phyloP scores from a whole-genome alignment of 2,797 vertebrate genomes.

The Enteromius mattozi region DNA sequence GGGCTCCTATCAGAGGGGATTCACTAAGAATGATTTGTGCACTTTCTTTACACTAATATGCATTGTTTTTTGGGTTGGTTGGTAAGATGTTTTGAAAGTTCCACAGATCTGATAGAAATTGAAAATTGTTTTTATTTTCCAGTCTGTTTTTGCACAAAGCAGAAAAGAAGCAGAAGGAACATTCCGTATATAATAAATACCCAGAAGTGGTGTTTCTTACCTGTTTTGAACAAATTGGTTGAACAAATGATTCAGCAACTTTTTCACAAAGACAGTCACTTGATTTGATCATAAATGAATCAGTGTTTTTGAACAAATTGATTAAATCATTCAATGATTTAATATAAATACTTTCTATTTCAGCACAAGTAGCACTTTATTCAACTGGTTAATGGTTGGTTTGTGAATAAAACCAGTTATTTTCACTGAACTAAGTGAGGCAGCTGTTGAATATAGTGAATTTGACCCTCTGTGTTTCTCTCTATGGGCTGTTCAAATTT shows the following conservation, averaged over 20 bases:
- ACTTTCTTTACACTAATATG: not conserved
- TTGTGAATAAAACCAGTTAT: not conserved
- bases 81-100: not conserved
- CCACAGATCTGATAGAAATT: not conserved
- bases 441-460: not conserved
- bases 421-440: not conserved
- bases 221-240: not conserved
- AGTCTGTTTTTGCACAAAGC: not conserved
- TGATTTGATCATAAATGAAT: not conserved
- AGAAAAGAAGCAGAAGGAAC: not conserved
- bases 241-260: not conserved
- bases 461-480: constrained; percentile 13
- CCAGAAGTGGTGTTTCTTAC: not conserved
- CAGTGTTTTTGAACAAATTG: not conserved
- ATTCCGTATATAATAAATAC: not conserved
- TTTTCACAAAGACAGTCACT: not conserved
- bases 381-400: not conserved
- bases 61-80: not conserved
- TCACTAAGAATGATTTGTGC: not conserved
- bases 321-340: not conserved
- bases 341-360: not conserved
- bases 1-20: not conserved
- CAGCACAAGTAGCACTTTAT: not conserved
- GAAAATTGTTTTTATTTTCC: not conserved
- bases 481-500: constrained; percentile 45